Base-by-base conservation (phyloP, 2,113 vertebrate species). In the Falcunculus frontatus region DNA sequence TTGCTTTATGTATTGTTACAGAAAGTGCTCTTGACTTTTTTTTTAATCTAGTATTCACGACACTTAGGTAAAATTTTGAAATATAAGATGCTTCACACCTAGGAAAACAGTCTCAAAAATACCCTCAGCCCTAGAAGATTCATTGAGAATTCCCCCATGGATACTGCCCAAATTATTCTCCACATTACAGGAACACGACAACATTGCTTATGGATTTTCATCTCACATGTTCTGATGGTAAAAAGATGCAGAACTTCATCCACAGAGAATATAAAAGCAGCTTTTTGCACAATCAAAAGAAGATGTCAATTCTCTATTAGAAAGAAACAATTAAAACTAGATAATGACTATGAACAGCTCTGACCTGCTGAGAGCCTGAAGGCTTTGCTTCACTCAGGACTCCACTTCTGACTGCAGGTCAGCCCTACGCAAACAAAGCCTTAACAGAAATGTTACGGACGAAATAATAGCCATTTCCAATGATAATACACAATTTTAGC, bases 391-490 rank as follows among this genome's bases (percentile, higher is more conserved):
- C 93, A 93, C 91, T 93, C 93, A 84, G 72, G 74, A 97, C 95
- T 94, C 93, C 90, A 94, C 97, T 97, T 97, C 72, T 84, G 92
- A 97, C 86, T 92, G 97, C 59, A 84, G 97, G 97, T 95, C 97
- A 96, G 97, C 96, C 84, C 96, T 95, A 97, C 95, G 79, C 96
- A 97, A 98, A 97, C 96, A 98, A 98, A 98, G 97, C 98, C 98
- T 96, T 99, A 99, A 99, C 99, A 99, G 98, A 99, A 99, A 99
- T 98, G 99, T 99, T 99, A 99, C 98, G 35, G 98, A 98, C 99
- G 99, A 99, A 99, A 99, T 99, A 99, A 99, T 98, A 99, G 99
- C 99, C 99, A 99, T 99, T 99, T 99, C 99, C 99, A 99, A 99
- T 99, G 99, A 99, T 99, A 99, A 99, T 99, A 99, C 99, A 99